These are phyloP conservation scores for Sisor rabdophorus DNA, from an alignment of 2,113 vertebrate genomes.

Conservation along the genomic window DNA sequence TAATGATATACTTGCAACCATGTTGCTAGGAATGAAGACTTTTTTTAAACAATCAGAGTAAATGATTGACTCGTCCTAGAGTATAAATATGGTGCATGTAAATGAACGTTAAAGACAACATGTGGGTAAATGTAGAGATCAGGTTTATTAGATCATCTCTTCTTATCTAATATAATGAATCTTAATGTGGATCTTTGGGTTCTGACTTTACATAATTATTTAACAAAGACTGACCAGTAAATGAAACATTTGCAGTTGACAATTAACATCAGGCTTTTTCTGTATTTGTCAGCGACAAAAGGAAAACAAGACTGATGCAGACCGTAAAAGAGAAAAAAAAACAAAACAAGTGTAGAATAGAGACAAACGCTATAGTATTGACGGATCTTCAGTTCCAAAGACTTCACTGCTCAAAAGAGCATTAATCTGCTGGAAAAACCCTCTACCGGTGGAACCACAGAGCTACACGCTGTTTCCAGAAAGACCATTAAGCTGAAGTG, in stretches of 20 bases:
- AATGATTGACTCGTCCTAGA: background rate
- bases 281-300: background rate
- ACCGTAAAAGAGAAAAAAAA: background rate
- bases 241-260: conserved; percentile 17
- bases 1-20: background rate
- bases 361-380: background rate
- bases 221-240: conserved; percentile 22
- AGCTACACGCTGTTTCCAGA: background rate
- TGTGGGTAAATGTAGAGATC: conserved; percentile 20
- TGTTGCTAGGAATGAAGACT: background rate
- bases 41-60: background rate
- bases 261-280: background rate
- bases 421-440: background rate
- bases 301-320: too few relatives aligned
- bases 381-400: background rate
- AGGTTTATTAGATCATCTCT: conserved; percentile 25
- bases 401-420: background rate
- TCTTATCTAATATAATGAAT: conserved; percentile 28
- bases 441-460: background rate
- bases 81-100: background rate
- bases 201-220: conserved; percentile 34
- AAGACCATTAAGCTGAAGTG: background rate
- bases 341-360: background rate
- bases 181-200: conserved; percentile 27
- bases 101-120: background rate